A percentile compares a stretch with the other conserved stretches of the same genome.
These are phyloP conservation scores for Prietella phreatophila DNA, from an alignment of 2,113 vertebrate genomes.

Conservation along the genomic window DNA sequence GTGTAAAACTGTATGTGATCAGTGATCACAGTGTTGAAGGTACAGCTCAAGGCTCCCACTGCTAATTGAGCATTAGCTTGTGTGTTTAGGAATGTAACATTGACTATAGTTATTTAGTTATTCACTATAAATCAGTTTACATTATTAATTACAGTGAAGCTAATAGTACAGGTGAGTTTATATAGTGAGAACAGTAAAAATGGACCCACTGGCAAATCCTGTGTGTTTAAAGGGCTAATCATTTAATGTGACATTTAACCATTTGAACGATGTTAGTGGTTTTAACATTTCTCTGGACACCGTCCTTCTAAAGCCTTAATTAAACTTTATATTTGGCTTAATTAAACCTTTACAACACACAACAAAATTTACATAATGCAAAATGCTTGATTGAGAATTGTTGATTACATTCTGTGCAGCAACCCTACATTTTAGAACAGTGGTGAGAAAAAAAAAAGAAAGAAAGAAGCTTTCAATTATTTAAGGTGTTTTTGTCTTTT, in stretches of 20 bases:
- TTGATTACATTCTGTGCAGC: background rate
- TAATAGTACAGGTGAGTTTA: background rate
- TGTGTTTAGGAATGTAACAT: slow-evolving; percentile 30
- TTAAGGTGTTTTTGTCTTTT: background rate
- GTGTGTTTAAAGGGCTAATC: background rate
- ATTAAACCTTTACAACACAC: background rate
- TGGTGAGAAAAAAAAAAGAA: background rate
- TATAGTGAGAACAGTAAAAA: background rate
- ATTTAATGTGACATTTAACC: background rate
- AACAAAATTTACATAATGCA: background rate
- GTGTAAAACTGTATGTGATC: background rate
- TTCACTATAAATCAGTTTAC: background rate
- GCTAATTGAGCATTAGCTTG: slow-evolving; percentile 26
- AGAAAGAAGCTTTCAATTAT: background rate
- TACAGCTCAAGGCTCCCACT: slow-evolving; percentile 42
- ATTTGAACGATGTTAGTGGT: background rate
- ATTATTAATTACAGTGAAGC: background rate
- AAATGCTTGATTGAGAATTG: background rate
- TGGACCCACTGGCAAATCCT: background rate
- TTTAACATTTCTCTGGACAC: background rate
- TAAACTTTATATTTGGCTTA: background rate
- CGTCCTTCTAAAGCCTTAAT: background rate
- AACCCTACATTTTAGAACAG: background rate
- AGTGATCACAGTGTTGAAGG: background rate
- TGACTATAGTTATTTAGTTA: slow-evolving; percentile 37